Conservation (phyloP, 2,797 vertebrate species). For the Stomatorhinus walkeri region DNA sequence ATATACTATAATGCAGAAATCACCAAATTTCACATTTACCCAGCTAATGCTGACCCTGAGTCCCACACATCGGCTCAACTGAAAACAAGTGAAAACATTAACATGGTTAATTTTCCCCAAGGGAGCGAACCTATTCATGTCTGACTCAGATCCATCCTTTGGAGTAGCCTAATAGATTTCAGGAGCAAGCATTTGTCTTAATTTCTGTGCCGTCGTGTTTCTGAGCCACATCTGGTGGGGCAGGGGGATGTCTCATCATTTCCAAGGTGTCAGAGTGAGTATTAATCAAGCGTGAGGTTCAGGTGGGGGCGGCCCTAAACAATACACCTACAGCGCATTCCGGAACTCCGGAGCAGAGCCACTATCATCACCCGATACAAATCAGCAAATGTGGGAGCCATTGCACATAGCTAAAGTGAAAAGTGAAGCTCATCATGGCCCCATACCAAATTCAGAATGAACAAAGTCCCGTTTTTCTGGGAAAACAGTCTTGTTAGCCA, state of each 20-base stretch:
- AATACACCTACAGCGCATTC: not conserved
- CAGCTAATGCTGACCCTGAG: not conserved
- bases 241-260: not conserved
- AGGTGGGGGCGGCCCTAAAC: not conserved
- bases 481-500: not conserved
- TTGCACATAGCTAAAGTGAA: not conserved
- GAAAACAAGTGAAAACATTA: not conserved
- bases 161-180: not conserved
- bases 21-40: not conserved
- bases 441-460: not conserved
- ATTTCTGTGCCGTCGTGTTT: not conserved
- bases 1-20: not conserved
- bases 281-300: not conserved
- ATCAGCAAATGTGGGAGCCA: not conserved
- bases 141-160: slow-evolving; percentile 5
- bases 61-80: not conserved
- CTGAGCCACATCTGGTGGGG: not conserved
- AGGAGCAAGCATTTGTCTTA: not conserved
- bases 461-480: not conserved
- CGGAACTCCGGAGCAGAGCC: not conserved
- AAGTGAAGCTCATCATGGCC: not conserved
- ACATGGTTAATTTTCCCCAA: not conserved
- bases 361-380: not conserved
- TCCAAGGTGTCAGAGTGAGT: not conserved
- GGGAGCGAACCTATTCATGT: not conserved